Percentiles rank a stretch among this genome's conserved stretches.
phyloP scores from a whole-genome alignment of 2,888 invertebrate species.

The Caenorhabditis sp. region DNA sequence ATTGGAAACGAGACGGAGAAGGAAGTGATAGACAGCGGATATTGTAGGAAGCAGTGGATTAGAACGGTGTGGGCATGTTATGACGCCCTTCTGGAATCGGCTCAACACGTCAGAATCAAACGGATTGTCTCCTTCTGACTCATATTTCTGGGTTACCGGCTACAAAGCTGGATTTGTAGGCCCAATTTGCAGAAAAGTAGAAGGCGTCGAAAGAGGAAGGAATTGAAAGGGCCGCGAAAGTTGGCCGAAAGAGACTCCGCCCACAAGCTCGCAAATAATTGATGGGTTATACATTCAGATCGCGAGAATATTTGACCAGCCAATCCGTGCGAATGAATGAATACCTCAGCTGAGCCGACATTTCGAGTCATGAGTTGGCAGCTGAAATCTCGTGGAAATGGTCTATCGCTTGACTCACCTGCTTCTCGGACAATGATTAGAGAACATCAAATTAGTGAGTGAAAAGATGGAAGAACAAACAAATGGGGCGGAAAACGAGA shows the following conservation, averaged over 20 bases:
- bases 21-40: neutral
- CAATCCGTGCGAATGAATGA: neutral
- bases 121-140: neutral
- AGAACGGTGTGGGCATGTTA: neutral
- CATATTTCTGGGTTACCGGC: no score
- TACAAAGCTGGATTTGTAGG: neutral
- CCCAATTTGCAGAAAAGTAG: neutral
- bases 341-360: slow-evolving; percentile 1
- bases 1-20: neutral
- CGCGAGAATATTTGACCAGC: slow-evolving; percentile 22
- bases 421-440: slow-evolving; percentile 22
- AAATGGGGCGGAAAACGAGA: slow-evolving; percentile 19
- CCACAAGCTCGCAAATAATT: slow-evolving; percentile 32
- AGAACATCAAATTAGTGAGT: slow-evolving; percentile 33
- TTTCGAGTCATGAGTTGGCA: slow-evolving; percentile 17
- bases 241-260: slow-evolving; percentile 23
- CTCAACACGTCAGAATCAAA: neutral
- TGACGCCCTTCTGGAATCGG: no score
- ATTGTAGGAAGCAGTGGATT: neutral
- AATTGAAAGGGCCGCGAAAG: slow-evolving; percentile 8
- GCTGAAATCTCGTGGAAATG: slow-evolving; percentile 10
- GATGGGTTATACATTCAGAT: slow-evolving; percentile 36
- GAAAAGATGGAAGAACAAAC: slow-evolving; percentile 2
- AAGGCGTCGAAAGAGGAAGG: slow-evolving; percentile 20
- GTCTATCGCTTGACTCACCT: slow-evolving; percentile 23